Percentiles rank a stretch among this genome's conserved stretches.
Evolutionary conservation across 2,888 invertebrate species (phyloP).

Genomic region (Ommatoiulus sabulosus): DNA sequence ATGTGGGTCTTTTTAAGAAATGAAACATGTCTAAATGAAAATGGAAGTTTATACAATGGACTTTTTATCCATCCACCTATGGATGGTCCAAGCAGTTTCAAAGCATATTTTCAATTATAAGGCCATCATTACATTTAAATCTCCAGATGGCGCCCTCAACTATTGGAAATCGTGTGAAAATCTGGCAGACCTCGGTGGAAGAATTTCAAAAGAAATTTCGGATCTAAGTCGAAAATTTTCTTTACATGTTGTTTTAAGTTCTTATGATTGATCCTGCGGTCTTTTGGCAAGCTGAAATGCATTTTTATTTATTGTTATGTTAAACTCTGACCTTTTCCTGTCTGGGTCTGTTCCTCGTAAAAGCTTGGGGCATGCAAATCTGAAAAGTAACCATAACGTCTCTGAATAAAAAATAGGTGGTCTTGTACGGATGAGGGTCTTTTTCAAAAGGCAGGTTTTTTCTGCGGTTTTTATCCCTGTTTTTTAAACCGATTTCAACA

Average conservation of each 20-base stretch:
- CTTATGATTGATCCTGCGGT: not conserved
- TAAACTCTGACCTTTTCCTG: slow-evolving; percentile 17
- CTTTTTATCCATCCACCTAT: too few species aligned
- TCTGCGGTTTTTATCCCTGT: not conserved
- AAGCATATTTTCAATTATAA: too few species aligned
- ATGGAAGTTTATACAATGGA: too few species aligned
- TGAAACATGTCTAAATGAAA: too few species aligned
- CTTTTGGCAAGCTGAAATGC: not conserved
- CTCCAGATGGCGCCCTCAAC: too few species aligned
- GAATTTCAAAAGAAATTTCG: not conserved
- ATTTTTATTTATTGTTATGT: slow-evolving; percentile 28
- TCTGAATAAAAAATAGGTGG: slow-evolving; percentile 18
- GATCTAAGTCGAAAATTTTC: not conserved
- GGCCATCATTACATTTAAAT: too few species aligned
- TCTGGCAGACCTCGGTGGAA: not conserved
- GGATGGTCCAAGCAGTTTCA: too few species aligned
- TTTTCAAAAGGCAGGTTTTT: not conserved
- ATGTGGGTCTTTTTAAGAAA: too few species aligned
- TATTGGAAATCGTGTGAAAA: not conserved
- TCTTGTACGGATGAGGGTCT: not conserved
- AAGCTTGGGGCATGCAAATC: not conserved
- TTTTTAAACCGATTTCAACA: slow-evolving; percentile 5
- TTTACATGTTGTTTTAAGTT: not conserved
- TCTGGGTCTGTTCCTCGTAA: not conserved
- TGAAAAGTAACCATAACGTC: not conserved